These are phyloP conservation scores for Lasioglossum calceatum DNA, from an alignment of 2,888 invertebrate genomes.

Conservation along the genomic window DNA sequence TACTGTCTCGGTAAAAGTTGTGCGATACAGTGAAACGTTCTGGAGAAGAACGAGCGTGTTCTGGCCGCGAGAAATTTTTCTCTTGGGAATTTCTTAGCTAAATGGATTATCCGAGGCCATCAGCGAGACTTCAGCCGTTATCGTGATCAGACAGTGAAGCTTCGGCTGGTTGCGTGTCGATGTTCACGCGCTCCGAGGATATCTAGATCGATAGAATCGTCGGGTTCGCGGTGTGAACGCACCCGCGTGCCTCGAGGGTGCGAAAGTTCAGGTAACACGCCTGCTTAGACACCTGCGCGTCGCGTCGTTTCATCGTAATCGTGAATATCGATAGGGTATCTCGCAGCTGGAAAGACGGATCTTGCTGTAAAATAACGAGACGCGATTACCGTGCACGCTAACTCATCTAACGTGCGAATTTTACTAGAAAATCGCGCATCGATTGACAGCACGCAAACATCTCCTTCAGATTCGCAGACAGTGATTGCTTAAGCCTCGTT, in stretches of 20 bases:
- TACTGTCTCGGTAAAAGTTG: background rate
- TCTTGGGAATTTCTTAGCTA: constrained; percentile 2
- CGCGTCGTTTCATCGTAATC: constrained; percentile 23
- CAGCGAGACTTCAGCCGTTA: background rate
- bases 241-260: constrained; percentile 25
- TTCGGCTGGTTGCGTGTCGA: constrained; percentile 13
- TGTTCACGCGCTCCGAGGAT: constrained; percentile 13
- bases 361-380: background rate
- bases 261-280: constrained; percentile 32
- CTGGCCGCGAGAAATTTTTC: background rate
- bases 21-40: background rate
- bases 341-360: constrained; percentile 7
- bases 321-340: constrained; percentile 33
- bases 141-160: constrained; percentile 9
- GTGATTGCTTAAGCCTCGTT: background rate
- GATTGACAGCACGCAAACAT: background rate
- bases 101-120: background rate
- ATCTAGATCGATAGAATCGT: constrained; percentile 29
- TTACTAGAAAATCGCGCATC: background rate
- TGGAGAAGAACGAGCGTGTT: background rate
- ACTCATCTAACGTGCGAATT: background rate
- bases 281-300: constrained; percentile 29
- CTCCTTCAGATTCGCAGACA: background rate
- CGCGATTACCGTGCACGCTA: background rate
- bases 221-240: constrained; percentile 26